A percentile compares a stretch with the other conserved stretches of the same genome.
phyloP scores from a whole-genome alignment of 2,113 vertebrate species.

The Desmodus rotundus region DNA sequence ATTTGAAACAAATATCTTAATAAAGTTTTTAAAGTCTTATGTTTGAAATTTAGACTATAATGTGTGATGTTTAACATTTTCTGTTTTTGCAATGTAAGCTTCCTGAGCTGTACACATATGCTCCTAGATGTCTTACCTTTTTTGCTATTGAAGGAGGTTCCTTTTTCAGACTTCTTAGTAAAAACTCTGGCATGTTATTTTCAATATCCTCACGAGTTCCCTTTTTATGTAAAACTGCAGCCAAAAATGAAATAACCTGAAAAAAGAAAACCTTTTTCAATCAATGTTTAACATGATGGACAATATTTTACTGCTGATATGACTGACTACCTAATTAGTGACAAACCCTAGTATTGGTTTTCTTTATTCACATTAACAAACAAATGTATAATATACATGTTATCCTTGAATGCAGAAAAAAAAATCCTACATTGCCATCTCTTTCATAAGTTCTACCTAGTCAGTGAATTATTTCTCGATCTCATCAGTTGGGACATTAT shows the following conservation, averaged over 20 bases:
- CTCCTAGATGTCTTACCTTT: conserved; percentile 82
- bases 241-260: conserved; percentile 95
- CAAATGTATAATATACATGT: background rate
- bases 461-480: conserved; percentile 1
- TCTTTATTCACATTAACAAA: conserved; percentile 7
- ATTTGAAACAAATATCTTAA: background rate
- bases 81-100: background rate
- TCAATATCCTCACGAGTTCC: conserved; percentile 94
- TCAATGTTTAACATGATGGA: background rate
- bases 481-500: background rate
- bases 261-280: conserved; percentile 28
- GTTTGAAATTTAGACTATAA: background rate
- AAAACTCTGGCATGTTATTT: conserved; percentile 94
- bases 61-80: background rate
- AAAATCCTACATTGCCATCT: background rate
- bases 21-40: background rate
- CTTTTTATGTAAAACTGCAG: conserved; percentile 92
- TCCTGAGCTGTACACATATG: background rate
- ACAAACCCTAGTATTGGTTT: background rate
- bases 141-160: conserved; percentile 72
- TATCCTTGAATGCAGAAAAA: background rate
- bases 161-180: conserved; percentile 85
- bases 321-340: background rate
- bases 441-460: background rate
- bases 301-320: background rate